Base-by-base conservation (phyloP, 2,797 vertebrate genomes). In the Notamacropus eugenii region DNA sequence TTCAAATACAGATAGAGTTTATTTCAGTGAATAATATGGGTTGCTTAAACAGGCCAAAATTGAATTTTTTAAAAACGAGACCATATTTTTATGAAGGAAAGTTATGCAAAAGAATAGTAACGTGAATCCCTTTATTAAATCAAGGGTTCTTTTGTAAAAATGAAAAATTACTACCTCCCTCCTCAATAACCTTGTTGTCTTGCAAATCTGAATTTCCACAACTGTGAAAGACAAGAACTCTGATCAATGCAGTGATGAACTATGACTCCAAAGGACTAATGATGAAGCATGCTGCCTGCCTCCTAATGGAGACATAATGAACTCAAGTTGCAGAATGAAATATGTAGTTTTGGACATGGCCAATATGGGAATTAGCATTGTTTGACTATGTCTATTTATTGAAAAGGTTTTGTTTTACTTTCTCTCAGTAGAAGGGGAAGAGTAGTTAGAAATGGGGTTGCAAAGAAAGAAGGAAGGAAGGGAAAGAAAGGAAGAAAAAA, bases 11-110 rank as follows among this genome's bases (percentile, higher is more conserved):
- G 40, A 50, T 57, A 94, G 92, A 29, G 91, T 94, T 96, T 94
- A 91, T 94, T 95, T 95, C 94, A 87, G 90, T 93, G 91, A 58
- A 56, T 91, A 67, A 24, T 50, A 91, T 54, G 10, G 22, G 82
- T 92, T 93, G n/a, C 55, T 87, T 24, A 90, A 94, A 91, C 91
- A 74, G 93, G 94, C 59, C 13, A 67, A n/a, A 62, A 97, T 95
- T 54, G 92, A 67, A 92, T 97, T 91, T 93, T 95, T 95, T 93
- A 58, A 96, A 94, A 95, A 95, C 90, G 91, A 91, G 94, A 31
- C 93, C 91, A 59, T 56, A 90, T 82, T 95, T 94, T 92, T 34
- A 62, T 34, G 12, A 82, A 95, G 50, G 55, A 55, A 94, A 54
- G 50, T 11, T 91, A 50, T 62, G 24, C 55, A 54, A 59, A 94